phyloP scores from a whole-genome alignment of 2,113 vertebrate species.

The Caracal caracal region DNA sequence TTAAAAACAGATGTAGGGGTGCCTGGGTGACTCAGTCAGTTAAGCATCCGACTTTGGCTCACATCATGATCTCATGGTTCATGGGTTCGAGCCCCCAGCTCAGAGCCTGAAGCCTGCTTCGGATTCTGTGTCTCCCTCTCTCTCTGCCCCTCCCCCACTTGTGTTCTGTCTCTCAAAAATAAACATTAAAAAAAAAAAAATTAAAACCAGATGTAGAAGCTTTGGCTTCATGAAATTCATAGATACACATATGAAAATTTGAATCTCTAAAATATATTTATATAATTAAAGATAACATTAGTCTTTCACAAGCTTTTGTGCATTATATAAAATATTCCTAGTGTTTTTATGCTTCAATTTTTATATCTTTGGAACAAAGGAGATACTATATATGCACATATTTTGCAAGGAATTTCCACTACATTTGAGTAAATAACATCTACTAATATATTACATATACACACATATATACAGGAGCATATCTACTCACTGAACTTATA shows the following conservation, averaged over 20 bases:
- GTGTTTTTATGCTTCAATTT: neutral
- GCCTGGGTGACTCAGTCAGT: neutral
- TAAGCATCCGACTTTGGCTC: no score
- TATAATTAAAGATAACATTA: neutral
- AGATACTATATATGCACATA: neutral
- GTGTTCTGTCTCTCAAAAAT: no score
- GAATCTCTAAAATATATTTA: neutral
- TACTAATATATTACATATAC: neutral
- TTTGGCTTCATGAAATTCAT: neutral
- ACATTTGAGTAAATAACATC: neutral
- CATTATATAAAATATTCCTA: neutral
- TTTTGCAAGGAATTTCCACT: neutral
- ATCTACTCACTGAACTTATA: neutral
- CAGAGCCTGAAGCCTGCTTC: no score
- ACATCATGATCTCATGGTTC: no score
- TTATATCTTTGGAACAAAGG: slow-evolving; percentile 30
- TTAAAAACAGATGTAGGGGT: neutral
- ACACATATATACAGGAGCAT: neutral
- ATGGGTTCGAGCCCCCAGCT: no score
- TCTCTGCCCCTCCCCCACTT: no score
- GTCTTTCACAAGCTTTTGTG: neutral
- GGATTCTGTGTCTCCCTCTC: no score
- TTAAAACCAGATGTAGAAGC: neutral
- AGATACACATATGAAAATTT: neutral
- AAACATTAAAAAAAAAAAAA: no score